These are phyloP conservation scores for Rhopalosiphum nymphaeae DNA, from an alignment of 2,888 invertebrate species.

Conservation along the genomic window DNA sequence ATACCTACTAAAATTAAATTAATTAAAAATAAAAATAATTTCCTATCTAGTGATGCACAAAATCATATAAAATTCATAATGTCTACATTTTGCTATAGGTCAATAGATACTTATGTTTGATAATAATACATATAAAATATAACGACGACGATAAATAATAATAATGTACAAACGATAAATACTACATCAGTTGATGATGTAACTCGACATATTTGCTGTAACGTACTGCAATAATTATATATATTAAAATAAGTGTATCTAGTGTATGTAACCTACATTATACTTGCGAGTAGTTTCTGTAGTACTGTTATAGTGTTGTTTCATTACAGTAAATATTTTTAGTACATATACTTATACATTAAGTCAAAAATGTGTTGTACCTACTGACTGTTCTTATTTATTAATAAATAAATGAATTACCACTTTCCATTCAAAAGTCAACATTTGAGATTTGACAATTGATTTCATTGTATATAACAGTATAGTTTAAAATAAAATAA, in stretches of 20 bases:
- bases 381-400: not conserved
- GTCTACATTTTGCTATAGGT: not conserved
- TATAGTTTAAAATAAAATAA: not conserved
- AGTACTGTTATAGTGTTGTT: too few species aligned
- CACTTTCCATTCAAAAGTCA: not conserved
- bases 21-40: not conserved
- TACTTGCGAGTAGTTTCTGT: too few species aligned
- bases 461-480: not conserved
- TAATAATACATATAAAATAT: not conserved
- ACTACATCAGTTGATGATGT: not conserved
- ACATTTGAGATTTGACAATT: not conserved
- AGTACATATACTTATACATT: not conserved
- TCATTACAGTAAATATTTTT: not conserved
- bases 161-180: not conserved
- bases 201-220: not conserved
- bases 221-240: not conserved
- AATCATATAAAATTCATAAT: not conserved
- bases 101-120: not conserved
- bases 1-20: not conserved
- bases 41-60: not conserved
- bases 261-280: not conserved
- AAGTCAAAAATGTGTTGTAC: not conserved
- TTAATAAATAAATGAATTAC: not conserved
- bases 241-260: not conserved
- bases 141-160: not conserved